Conservation (phyloP, 2,797 vertebrate genomes). For the Argentina silus region DNA sequence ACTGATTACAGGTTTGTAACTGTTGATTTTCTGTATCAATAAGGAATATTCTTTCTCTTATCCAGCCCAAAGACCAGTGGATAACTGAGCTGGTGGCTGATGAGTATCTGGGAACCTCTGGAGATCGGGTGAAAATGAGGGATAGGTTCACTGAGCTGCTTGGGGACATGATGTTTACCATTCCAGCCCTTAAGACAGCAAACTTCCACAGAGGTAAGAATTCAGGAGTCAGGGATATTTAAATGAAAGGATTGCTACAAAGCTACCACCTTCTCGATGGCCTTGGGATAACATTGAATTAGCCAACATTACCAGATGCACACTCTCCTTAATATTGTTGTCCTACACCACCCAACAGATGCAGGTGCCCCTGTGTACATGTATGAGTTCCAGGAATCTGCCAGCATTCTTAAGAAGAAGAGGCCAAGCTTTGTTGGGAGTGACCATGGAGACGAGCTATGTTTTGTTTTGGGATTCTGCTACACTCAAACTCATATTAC, state of each 20-base stretch:
- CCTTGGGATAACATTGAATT: background rate
- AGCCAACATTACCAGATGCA: background rate
- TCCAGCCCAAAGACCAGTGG: slow-evolving; percentile 38
- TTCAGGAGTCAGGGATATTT: no score
- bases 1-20: no score
- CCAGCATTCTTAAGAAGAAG: slow-evolving; percentile 29
- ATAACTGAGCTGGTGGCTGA: slow-evolving; percentile 42
- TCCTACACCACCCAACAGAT: slow-evolving; percentile 51
- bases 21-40: background rate
- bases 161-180: slow-evolving; percentile 66
- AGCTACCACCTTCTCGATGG: background rate
- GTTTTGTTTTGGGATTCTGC: slow-evolving; percentile 72
- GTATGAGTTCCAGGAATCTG: slow-evolving; percentile 77
- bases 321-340: background rate
- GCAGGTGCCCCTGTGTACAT: slow-evolving; percentile 72
- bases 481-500: slow-evolving; percentile 45
- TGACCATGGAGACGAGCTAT: slow-evolving; percentile 74
- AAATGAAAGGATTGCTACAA: no score
- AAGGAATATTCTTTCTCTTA: slow-evolving; percentile 3
- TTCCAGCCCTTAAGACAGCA: slow-evolving; percentile 63
- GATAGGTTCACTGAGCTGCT: slow-evolving; percentile 66
- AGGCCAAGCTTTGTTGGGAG: slow-evolving; percentile 74
- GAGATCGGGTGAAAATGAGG: slow-evolving; percentile 57
- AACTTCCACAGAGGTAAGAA: slow-evolving; percentile 75
- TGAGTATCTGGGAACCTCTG: slow-evolving; percentile 66